Base-by-base conservation (phyloP, 2,888 invertebrate species). In the Netelia inedita region DNA sequence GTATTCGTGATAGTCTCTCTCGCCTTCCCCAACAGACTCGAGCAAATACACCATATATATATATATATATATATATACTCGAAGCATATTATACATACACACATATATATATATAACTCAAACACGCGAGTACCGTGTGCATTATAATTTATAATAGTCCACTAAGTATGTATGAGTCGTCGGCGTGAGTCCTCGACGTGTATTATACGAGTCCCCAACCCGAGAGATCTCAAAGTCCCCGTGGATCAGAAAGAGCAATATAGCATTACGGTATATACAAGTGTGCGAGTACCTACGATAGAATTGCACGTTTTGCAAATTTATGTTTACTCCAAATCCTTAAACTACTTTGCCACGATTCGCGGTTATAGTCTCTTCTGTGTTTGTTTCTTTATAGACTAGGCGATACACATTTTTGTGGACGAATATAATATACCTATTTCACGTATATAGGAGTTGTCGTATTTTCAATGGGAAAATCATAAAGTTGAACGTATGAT, bases 1-100 rank as follows among this genome's bases (percentile, higher is more conserved):
- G 79, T 75, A 71, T 83, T 83, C 79, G 55, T 63, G 82, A 83
- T 83, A 79, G 69, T 73, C 78, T 79, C 46, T 61, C 68, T 78
- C 73, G 46, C 73, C 72, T 55, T 73, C 66, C 65, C 82, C 50
- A 21, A 63, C 59, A 71, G 61, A 79, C 69, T 71, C 63, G 61
- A 69, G 28, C 53, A 66, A 65, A 66, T 65, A 53, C 50, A 41
- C 65, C 5, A 35, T 50, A 63, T 23, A 11, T n/a, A 63, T 63
- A 65, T n/a, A 72, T 16, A 73, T 41, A 59, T 35, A 8, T 11
- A 74, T 63, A 6, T 14, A 61, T 10, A 28, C 5, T 9, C 1
- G 28, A 68, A 3, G 16, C 19, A 43, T 66, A 43, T 66, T 68
- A 14, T 16, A 72, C 23, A 66, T 41, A 59, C 21, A 10, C 8